Evolutionary conservation across 1,140 invertebrate species (phyloP), one percentile per base, ranked within the genome.

Genomic region (Tribolium madens): DNA sequence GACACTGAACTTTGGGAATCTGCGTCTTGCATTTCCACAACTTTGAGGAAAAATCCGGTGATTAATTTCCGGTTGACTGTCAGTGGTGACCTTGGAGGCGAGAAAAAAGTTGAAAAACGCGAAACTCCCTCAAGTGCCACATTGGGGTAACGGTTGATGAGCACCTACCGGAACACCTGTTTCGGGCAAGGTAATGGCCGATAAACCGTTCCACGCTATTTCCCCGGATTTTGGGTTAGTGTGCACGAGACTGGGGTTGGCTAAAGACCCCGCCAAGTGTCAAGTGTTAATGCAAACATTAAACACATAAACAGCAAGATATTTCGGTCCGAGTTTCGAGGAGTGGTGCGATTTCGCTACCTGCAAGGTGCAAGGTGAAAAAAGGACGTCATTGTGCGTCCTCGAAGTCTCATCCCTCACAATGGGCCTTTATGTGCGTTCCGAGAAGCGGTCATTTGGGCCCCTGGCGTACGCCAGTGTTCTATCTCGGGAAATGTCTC

Each of bases 301-400:
- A 33, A 60, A 42, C 52, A 57, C 52, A 57, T 57, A 57, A 57
- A 57, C 57, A 64, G 13, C 7, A 33, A 3, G n/a, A 18, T 64
- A 14, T 64, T 64, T 64, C 57, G 57, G 57, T 18, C 31, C 26
- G 2, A 10, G 18, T 64, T 64, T 64, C n/a, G 31, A 57, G 57
- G 57, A 64, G 57, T 31, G n/a, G 26, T n/a, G 57, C n/a, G 14
- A 26, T 57, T 64, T 64, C n/a, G 57, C 57, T 64, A 64, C 57
- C 57, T 64, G 57, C 57, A 18, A 64, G 57, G 57, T 64, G 57
- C 57, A 64, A 64, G 57, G 57, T 64, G 57, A 64, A 64, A 64
- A 64, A 64, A 64, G 57, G 57, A 64, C 57, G 57, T 64, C 26
- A 64, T 64, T 64, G 57, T 64, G 6, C 12, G 57, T 64, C 57